Percentiles rank a stretch among this genome's conserved stretches.
These are phyloP conservation scores for Hoplostethus mediterraneus DNA, from an alignment of 2,797 vertebrate species.

Conservation along the genomic window DNA sequence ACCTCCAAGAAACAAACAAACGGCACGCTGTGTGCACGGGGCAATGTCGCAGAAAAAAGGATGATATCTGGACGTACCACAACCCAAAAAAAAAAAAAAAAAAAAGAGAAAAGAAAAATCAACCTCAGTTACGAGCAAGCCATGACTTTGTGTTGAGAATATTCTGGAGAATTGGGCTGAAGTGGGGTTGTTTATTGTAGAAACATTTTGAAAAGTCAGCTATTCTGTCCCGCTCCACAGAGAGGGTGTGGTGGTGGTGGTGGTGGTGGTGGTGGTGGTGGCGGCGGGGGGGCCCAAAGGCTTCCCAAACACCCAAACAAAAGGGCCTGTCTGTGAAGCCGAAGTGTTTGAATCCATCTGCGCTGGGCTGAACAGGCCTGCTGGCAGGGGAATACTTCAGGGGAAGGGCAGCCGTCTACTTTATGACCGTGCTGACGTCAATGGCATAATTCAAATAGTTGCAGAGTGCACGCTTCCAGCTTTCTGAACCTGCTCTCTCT, in stretches of 20 bases:
- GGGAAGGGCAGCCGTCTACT: conserved; percentile 97
- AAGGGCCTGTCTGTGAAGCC: conserved; percentile 74
- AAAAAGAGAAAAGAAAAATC: neutral
- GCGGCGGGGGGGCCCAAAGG: conserved; percentile 47
- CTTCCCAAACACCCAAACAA: conserved; percentile 81
- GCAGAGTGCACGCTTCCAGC: conserved; percentile 93
- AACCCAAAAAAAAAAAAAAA: conserved; percentile 5
- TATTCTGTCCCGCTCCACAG: conserved; percentile 46
- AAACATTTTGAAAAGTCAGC: conserved; percentile 37
- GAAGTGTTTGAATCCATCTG: conserved; percentile 87
- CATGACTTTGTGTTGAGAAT: conserved; percentile 19
- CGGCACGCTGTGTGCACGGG: conserved; percentile 24
- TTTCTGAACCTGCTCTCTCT: conserved; percentile 84
- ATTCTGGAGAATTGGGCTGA: conserved; percentile 34
- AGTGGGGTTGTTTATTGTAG: conserved; percentile 14
- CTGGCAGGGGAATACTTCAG: conserved; percentile 91
- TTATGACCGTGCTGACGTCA: conserved; percentile 99
- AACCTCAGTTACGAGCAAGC: conserved; percentile 1
- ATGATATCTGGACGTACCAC: neutral
- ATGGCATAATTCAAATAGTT: conserved; percentile 99
- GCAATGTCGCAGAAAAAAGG: neutral
- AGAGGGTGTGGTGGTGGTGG: conserved; percentile 37
- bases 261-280: neutral
- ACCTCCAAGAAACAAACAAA: conserved; percentile 33
- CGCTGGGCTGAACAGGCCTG: conserved; percentile 87